Evolutionary conservation across 2,888 invertebrate genomes (phyloP).

Genomic region (Melangyna quadrimaculata): DNA sequence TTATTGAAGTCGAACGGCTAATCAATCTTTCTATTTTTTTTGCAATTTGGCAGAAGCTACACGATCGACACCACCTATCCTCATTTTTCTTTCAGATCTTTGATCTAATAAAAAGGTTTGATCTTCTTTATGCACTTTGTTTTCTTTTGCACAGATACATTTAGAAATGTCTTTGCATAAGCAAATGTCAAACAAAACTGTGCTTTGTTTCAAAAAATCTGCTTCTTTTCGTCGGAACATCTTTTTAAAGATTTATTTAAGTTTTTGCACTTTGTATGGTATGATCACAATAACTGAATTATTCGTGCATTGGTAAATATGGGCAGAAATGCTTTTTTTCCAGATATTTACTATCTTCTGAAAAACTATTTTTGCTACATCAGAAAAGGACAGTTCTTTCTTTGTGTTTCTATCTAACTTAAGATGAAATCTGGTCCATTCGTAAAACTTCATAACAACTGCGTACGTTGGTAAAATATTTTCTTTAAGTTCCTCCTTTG

Average conservation of each 20-base stretch:
- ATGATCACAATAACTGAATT: background rate
- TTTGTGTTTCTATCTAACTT: background rate
- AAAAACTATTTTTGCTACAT: background rate
- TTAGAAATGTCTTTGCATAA: background rate
- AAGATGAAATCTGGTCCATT: background rate
- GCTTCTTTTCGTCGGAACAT: background rate
- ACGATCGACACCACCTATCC: too few species aligned
- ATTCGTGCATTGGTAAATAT: background rate
- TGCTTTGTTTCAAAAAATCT: background rate
- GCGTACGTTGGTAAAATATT: background rate
- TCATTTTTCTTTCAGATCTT: background rate
- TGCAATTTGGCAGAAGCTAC: background rate
- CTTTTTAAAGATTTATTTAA: background rate
- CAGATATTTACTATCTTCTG: background rate
- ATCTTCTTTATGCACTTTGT: background rate
- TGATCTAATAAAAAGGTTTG: background rate
- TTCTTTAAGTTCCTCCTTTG: background rate
- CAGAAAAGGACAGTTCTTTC: background rate
- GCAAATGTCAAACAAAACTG: background rate
- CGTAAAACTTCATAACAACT: slow-evolving; percentile 5
- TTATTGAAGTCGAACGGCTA: background rate
- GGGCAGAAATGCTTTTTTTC: background rate
- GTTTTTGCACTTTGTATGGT: background rate
- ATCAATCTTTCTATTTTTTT: too few species aligned
- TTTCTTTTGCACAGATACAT: background rate